Evolutionary conservation across 37 sponge, comb jelly and placozoan species (phyloP), one percentile per base, ranked within the genome.

Genomic region (Beroe ovata): DNA sequence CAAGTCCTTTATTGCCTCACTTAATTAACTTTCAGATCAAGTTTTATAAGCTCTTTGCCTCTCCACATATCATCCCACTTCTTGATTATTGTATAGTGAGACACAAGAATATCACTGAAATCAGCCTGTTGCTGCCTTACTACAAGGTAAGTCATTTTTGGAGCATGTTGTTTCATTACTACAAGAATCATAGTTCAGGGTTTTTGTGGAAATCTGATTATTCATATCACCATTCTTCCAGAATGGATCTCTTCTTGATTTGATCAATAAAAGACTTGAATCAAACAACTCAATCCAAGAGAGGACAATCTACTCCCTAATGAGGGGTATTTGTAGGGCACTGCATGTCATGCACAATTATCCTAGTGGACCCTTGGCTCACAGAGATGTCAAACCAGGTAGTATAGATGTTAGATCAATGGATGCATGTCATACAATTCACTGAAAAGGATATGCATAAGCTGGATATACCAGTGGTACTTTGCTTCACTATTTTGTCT

Each of bases 301-400:
- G 47, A 77, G 84, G 25, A 42, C 33, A 23, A 42, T 77, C 11
- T 77, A 77, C 21, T n/a, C 38, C 8, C 84, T 77, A 23, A n/a
- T 77, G 4, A 42, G 84, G 1, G 84, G 84, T 19, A 77, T 77
- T 11, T 77, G 84, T 29, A 39, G 84, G 21, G 84, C 84, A 14
- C 38, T 77, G 54, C 84, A 77, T 42, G 84, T 77, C 18, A 77
- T 77, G 84, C 84, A 77, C 54, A 77, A 77, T 42, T 77, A 77
- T 26, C 84, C 84, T 40, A 77, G 84, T 77, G 84, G 84, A 21
- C 84, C 84, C 4, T 35, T 77, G 4, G 33, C 84, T 42, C 84
- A 77, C 38, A 39, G 84, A 14, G 84, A 77, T 41, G 84, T 77
- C 0, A 77, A 77, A 42, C 84, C 84, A 77, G 84, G 84, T 77